Base-by-base conservation (phyloP, 2,113 vertebrate species). In the Channa argus region DNA sequence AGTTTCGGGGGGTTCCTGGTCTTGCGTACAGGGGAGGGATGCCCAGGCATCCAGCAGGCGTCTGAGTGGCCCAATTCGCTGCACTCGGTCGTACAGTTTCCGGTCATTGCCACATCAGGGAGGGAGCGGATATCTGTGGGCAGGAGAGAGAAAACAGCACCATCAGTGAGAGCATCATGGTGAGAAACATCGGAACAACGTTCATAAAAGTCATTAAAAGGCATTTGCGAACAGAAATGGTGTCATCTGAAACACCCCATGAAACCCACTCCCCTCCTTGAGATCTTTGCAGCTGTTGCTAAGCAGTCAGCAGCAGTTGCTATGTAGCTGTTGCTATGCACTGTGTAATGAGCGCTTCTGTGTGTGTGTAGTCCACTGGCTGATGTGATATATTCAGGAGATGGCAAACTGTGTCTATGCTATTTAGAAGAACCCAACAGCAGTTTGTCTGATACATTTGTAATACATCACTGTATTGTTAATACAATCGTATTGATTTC, bases 31-130 rank as follows among this genome's bases (percentile, higher is more conserved):
- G 97, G 97, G 83, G 97, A 98, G 8, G 96, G 95, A 93, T 99
- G 97, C 80, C 98, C 97, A 0, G 98, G 98, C 98, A 99, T 99
- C 98, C 98, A 99, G 95, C 98, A 99, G 68, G 97, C 96, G 64
- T 99, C 98, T 0, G 97, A 99, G 92, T 99, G 98, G 88, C 98
- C 98, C 61, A 98, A 95, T 91, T 99, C 98, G 1, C 96, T 98
- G 95, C 98, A 99, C 91, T 99, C 98, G 71, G 94, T 96, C 14
- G 97, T 99, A 79, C 97, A 99, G 88, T 97, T 99, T 93, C 98
- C 98, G 7, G 98, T 99, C 98, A 99, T 99, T 82, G 98, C 96
- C 85, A 99, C 98, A 15, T 99, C 98, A 44, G 97, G 98, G 91
- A 99, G 91, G 79, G 98, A 97, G 82, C 98, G 97, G 83, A 99